A percentile compares a stretch with the other conserved stretches of the same genome.
Conservation (phyloP, 1,140 invertebrate genomes). For the Microplitis demolitor region DNA sequence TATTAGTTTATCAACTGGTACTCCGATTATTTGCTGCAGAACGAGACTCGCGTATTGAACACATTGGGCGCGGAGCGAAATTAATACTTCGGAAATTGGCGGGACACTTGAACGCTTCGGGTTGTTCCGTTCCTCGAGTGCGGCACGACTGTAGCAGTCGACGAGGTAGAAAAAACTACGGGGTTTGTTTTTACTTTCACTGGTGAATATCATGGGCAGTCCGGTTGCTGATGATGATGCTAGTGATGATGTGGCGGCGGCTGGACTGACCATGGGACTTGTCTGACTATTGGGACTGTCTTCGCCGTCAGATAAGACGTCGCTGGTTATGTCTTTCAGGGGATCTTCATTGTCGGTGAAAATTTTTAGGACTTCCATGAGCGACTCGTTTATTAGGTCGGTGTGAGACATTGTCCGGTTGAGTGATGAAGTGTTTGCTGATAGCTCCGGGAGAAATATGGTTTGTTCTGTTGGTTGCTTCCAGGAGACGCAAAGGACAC, state of each 20-base stretch:
- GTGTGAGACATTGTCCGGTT: conserved; percentile 60
- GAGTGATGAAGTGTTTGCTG: conserved; percentile 55
- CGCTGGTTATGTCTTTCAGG: conserved; percentile 62
- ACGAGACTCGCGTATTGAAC: conserved; percentile 68
- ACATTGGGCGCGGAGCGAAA: conserved; percentile 68
- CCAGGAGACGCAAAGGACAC: conserved; percentile 71
- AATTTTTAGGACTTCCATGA: conserved; percentile 73
- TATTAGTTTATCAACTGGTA: conserved; percentile 37
- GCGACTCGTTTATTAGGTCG: conserved; percentile 67
- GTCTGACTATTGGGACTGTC: conserved; percentile 55
- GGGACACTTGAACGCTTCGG: conserved; percentile 72
- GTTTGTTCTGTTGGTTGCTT: conserved; percentile 64
- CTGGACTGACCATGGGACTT: conserved; percentile 48
- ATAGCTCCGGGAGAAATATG: conserved; percentile 70
- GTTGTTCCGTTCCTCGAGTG: conserved; percentile 71
- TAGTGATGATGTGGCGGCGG: conserved; percentile 37
- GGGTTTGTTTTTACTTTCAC: conserved; percentile 55
- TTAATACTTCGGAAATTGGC: conserved; percentile 65
- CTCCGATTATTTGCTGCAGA: conserved; percentile 65
- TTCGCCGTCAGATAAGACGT: conserved; percentile 57
- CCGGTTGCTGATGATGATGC: conserved; percentile 34
- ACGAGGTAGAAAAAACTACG: conserved; percentile 67
- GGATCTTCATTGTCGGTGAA: conserved; percentile 69
- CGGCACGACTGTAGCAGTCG: conserved; percentile 72
- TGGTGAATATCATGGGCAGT: conserved; percentile 27